A percentile compares a stretch with the other conserved stretches of the same genome.
Conservation (phyloP, 2,797 vertebrate species). For the Sparidentex hasta region DNA sequence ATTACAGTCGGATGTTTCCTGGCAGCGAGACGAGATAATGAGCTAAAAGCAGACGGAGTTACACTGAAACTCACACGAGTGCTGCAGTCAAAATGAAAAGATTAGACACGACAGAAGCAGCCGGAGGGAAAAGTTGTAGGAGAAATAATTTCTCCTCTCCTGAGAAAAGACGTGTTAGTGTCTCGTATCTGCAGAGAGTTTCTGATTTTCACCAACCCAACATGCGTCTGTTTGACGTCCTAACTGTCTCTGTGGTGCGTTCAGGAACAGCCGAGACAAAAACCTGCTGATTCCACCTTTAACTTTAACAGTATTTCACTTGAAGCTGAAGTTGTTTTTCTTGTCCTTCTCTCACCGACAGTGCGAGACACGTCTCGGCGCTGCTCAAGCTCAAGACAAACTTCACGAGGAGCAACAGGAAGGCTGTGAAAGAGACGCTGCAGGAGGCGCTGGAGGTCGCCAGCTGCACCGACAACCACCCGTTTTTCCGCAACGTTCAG, state of each 20-base stretch:
- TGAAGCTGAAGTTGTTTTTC: neutral
- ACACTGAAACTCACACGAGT: neutral
- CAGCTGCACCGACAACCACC: rapidly evolving
- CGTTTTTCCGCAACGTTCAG: constrained; percentile 79
- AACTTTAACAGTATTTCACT: too few relatives aligned
- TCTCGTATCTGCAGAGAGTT: too few relatives aligned
- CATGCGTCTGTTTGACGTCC: too few relatives aligned
- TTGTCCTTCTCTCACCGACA: constrained; percentile 26
- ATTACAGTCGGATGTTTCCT: constrained; percentile 28
- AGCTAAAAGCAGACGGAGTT: neutral
- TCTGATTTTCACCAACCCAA: too few relatives aligned
- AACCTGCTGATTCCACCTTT: too few relatives aligned
- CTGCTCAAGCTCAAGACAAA: constrained; percentile 78
- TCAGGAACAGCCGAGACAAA: too few relatives aligned
- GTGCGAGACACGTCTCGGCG: constrained; percentile 62
- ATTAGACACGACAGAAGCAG: neutral
- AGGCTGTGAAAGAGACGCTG: constrained; percentile 60
- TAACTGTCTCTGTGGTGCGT: too few relatives aligned
- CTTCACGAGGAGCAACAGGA: constrained; percentile 57
- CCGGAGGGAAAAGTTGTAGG: too few relatives aligned
- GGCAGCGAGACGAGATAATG: neutral
- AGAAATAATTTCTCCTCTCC: too few relatives aligned
- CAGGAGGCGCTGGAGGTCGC: constrained; percentile 31
- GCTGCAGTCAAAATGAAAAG: neutral
- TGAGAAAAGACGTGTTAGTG: too few relatives aligned